Conservation (phyloP, 2,888 invertebrate genomes). For the Phorcus lineatus region DNA sequence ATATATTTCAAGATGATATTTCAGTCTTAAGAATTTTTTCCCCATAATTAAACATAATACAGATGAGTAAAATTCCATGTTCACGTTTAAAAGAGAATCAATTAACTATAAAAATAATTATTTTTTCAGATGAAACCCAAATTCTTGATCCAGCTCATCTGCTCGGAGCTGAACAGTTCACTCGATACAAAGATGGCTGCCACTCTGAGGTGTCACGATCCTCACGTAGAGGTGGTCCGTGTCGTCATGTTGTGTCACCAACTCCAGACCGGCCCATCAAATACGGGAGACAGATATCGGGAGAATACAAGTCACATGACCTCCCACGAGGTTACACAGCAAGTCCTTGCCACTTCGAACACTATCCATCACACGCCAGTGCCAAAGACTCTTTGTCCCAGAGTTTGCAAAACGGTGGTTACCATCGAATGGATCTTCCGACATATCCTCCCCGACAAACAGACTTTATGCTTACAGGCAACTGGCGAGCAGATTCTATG, state of each 20-base stretch:
- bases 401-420: not conserved
- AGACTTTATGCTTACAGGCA: not conserved
- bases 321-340: slow-evolving; percentile 3
- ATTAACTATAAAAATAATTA: not conserved
- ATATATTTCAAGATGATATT: too few species aligned
- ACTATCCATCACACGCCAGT: not conserved
- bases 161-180: not conserved
- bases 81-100: too few species aligned
- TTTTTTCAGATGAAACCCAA: slow-evolving; percentile 26
- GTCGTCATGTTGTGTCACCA: slow-evolving; percentile 20
- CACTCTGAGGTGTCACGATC: not conserved
- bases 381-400: not conserved
- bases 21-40: too few species aligned
- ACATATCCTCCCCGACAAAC: not conserved
- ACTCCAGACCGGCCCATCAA: not conserved
- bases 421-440: slow-evolving; percentile 8
- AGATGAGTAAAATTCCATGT: too few species aligned
- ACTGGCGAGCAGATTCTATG: slow-evolving; percentile 19
- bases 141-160: slow-evolving; percentile 16
- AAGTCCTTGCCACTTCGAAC: slow-evolving; percentile 14
- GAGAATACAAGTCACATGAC: not conserved
- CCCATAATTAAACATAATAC: too few species aligned
- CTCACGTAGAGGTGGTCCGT: not conserved
- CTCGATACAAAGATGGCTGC: slow-evolving; percentile 21
- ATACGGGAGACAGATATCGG: not conserved